These are phyloP conservation scores for Euspilapteryx auroguttella DNA, from an alignment of 2,888 invertebrate genomes.

Conservation along the genomic window DNA sequence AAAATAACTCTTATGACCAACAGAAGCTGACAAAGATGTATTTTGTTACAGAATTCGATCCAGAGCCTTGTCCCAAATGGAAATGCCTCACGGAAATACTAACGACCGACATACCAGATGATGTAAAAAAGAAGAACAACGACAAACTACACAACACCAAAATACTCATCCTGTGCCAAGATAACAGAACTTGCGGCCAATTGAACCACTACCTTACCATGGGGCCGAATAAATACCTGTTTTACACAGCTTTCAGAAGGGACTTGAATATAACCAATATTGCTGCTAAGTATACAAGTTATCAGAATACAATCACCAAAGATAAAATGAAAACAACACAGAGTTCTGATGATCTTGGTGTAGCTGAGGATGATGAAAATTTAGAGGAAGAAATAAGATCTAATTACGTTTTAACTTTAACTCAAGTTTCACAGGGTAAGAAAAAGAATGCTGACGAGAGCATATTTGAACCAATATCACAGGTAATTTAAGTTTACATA, in stretches of 20 bases:
- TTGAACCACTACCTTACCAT: conserved; percentile 69
- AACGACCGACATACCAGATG: conserved; percentile 75
- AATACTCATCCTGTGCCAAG: conserved; percentile 83
- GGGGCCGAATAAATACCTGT: conserved; percentile 66
- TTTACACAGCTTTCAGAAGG: conserved; percentile 63
- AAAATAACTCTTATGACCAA: no score
- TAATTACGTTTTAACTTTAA: background rate
- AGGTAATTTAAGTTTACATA: conserved; percentile 28
- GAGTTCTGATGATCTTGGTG: no score
- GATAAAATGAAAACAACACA: conserved; percentile 14
- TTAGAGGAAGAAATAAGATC: conserved; percentile 11
- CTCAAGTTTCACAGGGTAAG: background rate
- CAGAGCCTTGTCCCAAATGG: conserved; percentile 92
- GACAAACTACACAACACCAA: conserved; percentile 52
- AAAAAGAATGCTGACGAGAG: conserved; percentile 16
- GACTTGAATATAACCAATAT: conserved; percentile 61
- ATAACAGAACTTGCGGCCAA: conserved; percentile 80
- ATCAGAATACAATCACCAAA: conserved; percentile 10
- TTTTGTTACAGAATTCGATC: conserved; percentile 73
- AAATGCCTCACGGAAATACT: conserved; percentile 78
- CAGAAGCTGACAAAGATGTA: no score
- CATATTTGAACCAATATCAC: conserved; percentile 66
- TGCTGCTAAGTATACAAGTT: conserved; percentile 43
- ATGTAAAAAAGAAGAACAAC: conserved; percentile 57
- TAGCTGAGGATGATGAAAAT: conserved; percentile 11